Conservation (phyloP, 2,888 invertebrate genomes). For the Netelia virgata region DNA sequence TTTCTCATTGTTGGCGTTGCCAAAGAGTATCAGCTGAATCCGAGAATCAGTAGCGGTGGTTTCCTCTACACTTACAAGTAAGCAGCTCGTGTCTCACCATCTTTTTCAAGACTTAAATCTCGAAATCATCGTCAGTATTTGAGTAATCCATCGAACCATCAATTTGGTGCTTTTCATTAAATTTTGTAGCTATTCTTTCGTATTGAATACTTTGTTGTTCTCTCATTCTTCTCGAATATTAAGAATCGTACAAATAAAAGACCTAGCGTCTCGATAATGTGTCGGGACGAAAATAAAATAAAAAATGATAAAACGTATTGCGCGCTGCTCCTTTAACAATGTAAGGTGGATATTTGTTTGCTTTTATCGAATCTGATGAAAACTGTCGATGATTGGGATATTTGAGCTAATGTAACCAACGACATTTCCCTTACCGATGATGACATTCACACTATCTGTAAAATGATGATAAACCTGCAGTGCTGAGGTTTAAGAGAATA, state of each 20-base stretch:
- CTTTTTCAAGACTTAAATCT: conserved; percentile 32
- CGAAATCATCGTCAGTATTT: conserved; percentile 23
- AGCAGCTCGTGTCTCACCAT: conserved; percentile 73
- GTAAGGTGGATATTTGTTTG: too few species aligned
- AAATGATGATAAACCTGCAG: conserved; percentile 84
- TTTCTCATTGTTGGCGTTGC: conserved; percentile 94
- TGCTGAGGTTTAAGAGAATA: conserved; percentile 78
- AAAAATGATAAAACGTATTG: too few species aligned
- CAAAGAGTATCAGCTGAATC: conserved; percentile 95
- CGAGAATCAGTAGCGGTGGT: conserved; percentile 93
- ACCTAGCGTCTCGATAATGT: too few species aligned
- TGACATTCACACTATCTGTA: conserved; percentile 81
- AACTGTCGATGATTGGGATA: background rate
- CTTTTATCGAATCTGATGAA: background rate
- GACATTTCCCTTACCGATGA: conserved; percentile 73
- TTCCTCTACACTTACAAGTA: conserved; percentile 94
- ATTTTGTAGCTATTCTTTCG: conserved; percentile 25
- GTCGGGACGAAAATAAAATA: too few species aligned
- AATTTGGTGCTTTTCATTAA: background rate
- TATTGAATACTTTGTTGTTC: conserved; percentile 3
- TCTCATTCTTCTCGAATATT: too few species aligned
- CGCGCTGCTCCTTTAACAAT: too few species aligned
- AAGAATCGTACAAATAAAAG: too few species aligned
- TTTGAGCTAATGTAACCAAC: background rate
- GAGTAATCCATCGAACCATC: conserved; percentile 1